A percentile compares a stretch with the other conserved stretches of the same genome.
phyloP scores from a whole-genome alignment of 2,888 invertebrate species.

The Lithophane socia region DNA sequence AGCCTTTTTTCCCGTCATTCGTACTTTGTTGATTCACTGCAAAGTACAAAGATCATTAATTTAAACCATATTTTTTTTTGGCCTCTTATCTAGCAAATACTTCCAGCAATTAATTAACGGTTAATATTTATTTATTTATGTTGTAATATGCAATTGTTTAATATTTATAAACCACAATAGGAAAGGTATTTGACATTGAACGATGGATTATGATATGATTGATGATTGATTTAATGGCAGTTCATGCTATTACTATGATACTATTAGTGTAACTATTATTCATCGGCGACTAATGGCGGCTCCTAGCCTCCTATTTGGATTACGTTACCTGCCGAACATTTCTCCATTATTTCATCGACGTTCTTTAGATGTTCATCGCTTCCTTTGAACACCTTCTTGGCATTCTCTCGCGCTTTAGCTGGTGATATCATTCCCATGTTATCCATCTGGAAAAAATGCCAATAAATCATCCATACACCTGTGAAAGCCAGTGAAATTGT shows the following conservation, averaged over 20 bases:
- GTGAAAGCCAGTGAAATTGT: background rate
- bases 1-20: slow-evolving; percentile 74
- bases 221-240: background rate
- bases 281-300: background rate
- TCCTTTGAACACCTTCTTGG: slow-evolving; percentile 73
- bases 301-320: background rate
- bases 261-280: background rate
- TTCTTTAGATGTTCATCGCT: slow-evolving; percentile 72
- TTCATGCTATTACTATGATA: background rate
- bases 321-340: slow-evolving; percentile 73
- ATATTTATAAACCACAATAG: slow-evolving; percentile 32
- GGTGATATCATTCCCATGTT: slow-evolving; percentile 75
- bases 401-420: slow-evolving; percentile 65
- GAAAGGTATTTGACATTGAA: slow-evolving; percentile 25
- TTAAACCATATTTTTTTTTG: background rate
- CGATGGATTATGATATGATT: slow-evolving; percentile 8
- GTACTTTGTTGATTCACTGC: slow-evolving; percentile 76
- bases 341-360: slow-evolving; percentile 71
- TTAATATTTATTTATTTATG: slow-evolving; percentile 3
- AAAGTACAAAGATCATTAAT: slow-evolving; percentile 27
- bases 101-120: background rate
- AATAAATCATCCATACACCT: background rate
- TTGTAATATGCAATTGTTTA: slow-evolving; percentile 18
- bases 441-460: slow-evolving; percentile 72
- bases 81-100: background rate